Evolutionary conservation across 2,888 invertebrate species (phyloP).

Genomic region (Oscheius sp.): DNA sequence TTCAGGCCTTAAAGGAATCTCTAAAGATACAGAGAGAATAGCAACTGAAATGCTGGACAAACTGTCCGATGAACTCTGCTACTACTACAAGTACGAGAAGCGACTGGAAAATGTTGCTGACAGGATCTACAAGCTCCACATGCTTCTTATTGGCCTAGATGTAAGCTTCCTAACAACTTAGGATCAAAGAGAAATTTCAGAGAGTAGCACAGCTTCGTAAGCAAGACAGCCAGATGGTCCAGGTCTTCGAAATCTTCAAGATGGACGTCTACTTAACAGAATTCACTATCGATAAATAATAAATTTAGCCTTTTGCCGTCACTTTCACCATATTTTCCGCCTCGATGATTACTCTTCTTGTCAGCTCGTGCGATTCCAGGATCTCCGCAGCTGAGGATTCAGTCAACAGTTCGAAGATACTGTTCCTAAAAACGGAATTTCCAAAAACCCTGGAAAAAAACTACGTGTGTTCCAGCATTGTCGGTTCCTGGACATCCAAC

Average conservation of each 20-base stretch:
- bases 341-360: conserved; percentile 41
- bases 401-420: conserved; percentile 43
- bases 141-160: conserved; percentile 7
- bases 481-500: conserved; percentile 2
- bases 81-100: conserved; percentile 20
- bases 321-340: conserved; percentile 14
- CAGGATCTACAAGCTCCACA: conserved; percentile 18
- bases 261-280: conserved; percentile 9
- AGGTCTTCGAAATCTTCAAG: conserved; percentile 21
- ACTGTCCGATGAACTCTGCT: conserved; percentile 3
- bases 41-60: not conserved
- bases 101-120: not conserved
- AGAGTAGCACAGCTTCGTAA: conserved; percentile 12
- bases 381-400: conserved; percentile 61
- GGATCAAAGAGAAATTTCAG: conserved; percentile 3
- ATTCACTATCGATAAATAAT: conserved; percentile 3
- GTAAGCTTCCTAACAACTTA: not conserved
- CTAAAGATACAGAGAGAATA: not conserved
- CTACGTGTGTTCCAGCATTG: conserved; percentile 1
- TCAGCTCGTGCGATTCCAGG: conserved; percentile 60
- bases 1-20: conserved; percentile 1
- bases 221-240: conserved; percentile 15
- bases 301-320: not conserved
- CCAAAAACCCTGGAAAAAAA: not conserved
- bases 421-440: conserved; percentile 16